Evolutionary conservation across 2,113 vertebrate species (phyloP), one percentile per base, ranked within the genome.

Genomic region (Blennius ocellaris): DNA sequence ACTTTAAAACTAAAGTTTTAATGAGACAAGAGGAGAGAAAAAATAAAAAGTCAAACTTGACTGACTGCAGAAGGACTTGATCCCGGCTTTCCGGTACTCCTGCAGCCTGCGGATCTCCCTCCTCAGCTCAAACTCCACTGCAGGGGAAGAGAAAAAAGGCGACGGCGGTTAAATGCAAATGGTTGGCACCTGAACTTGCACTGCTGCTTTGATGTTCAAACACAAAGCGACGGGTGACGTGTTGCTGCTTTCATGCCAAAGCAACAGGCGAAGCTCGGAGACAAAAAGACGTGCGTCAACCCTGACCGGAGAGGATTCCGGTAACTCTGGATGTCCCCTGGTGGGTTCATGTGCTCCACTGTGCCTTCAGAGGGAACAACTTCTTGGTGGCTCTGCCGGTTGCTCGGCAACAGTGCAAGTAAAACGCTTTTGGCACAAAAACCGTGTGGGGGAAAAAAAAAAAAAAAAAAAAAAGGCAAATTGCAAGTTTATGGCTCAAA

Each of bases 41-140:
- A 75, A 68, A 57, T 59, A 62, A 72, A 75, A 68, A 57, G 57
- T 73, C 68, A 59, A 49, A 59, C 6, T n/a, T 3, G 61, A 96
- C 97, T 97, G 94, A 99, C 98, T 97, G 82, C 96, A 97, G 93
- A 98, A 99, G 64, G 95, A 97, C 91, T 96, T 97, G 93, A 99
- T 96, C 55, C 97, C 97, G 54, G 96, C 96, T 64, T 89, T 93
- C 85, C 97, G 94, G 90, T 98, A 99, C 82, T 99, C 97, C 90
- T 99, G 97, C 6, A 99, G 95, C 21, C 97, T 84, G 82, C 87
- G 94, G 84, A 99, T 97, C 91, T 99, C 97, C 70, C 94, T 95
- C 74, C 96, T 92, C 86, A 99, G 94, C 89, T 99, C 98, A 91
- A 98, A 98, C 89, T 99, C 98, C 93, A 99, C 98, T 99, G 91